Conservation (phyloP, 2,113 vertebrate species). For the Electrona antarctica region DNA sequence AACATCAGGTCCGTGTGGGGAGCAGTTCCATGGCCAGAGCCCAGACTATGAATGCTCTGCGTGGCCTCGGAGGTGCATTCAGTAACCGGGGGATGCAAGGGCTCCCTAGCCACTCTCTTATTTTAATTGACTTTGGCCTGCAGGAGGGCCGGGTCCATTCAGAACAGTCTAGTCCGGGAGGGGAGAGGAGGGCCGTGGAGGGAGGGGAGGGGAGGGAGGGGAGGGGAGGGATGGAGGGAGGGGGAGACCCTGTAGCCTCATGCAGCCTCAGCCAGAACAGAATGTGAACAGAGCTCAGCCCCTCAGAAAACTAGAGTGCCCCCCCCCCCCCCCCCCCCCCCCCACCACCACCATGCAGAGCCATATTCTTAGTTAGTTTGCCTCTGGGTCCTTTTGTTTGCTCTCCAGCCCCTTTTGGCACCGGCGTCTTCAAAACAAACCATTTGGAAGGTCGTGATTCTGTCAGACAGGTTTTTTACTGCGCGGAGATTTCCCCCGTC, state of each 20-base stretch:
- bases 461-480: slow-evolving; percentile 43
- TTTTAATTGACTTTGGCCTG: slow-evolving; percentile 77
- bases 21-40: slow-evolving; percentile 47
- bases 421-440: slow-evolving; percentile 64
- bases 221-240: too few relatives aligned
- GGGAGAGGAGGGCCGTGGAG: slow-evolving; percentile 3
- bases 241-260: background rate
- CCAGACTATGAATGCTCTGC: slow-evolving; percentile 53
- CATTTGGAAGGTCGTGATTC: slow-evolving; percentile 53
- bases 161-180: slow-evolving; percentile 56
- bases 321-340: slow-evolving; percentile 49
- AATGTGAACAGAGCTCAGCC: slow-evolving; percentile 55
- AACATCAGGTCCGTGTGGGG: slow-evolving; percentile 8
- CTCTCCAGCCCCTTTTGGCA: slow-evolving; percentile 54
- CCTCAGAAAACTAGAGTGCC: slow-evolving; percentile 59
- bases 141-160: slow-evolving; percentile 72
- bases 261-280: slow-evolving; percentile 10
- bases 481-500: slow-evolving; percentile 10
- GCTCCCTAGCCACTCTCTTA: slow-evolving; percentile 59
- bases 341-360: slow-evolving; percentile 14
- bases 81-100: slow-evolving; percentile 63
- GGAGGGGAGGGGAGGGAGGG: slow-evolving; percentile 28
- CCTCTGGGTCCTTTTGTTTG: slow-evolving; percentile 64
- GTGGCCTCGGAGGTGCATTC: slow-evolving; percentile 53
- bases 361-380: slow-evolving; percentile 63